A percentile compares a stretch with the other conserved stretches of the same genome.
These are phyloP conservation scores for Achatina immaculata DNA, from an alignment of 1,140 invertebrate species.

Conservation along the genomic window DNA sequence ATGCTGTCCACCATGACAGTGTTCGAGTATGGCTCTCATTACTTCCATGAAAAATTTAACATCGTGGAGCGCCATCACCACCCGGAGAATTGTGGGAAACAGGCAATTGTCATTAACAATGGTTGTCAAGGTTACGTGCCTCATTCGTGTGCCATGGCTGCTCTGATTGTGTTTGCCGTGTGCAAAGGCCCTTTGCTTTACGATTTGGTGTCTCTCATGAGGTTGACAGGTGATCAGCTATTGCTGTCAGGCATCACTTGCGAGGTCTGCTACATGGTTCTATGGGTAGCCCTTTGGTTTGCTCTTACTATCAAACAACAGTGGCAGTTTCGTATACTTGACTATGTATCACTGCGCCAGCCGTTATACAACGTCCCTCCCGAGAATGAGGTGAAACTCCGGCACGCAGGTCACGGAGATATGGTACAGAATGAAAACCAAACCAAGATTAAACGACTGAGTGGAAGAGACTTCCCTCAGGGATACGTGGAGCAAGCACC, in stretches of 20 bases:
- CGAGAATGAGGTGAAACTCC: slow-evolving; percentile 50
- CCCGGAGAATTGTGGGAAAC: slow-evolving; percentile 49
- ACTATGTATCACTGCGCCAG: slow-evolving; percentile 56
- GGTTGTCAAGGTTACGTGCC: slow-evolving; percentile 61
- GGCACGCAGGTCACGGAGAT: slow-evolving; percentile 44
- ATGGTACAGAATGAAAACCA: not conserved
- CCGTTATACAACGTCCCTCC: slow-evolving; percentile 50
- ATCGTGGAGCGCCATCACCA: slow-evolving; percentile 54
- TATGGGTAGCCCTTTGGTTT: slow-evolving; percentile 63
- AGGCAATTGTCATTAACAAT: slow-evolving; percentile 48
- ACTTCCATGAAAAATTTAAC: slow-evolving; percentile 57
- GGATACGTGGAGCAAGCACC: slow-evolving; percentile 37
- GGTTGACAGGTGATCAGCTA: slow-evolving; percentile 50
- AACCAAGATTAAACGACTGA: not conserved
- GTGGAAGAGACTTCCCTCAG: not conserved
- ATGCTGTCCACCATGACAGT: slow-evolving; percentile 55
- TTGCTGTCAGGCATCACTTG: slow-evolving; percentile 53
- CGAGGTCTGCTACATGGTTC: slow-evolving; percentile 60
- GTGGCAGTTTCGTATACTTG: slow-evolving; percentile 62
- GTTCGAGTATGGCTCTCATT: slow-evolving; percentile 59
- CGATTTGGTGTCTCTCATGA: slow-evolving; percentile 55
- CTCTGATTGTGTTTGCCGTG: slow-evolving; percentile 50
- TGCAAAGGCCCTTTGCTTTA: slow-evolving; percentile 60
- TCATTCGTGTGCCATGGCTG: slow-evolving; percentile 56
- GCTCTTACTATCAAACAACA: slow-evolving; percentile 60